These are phyloP conservation scores for Engraulis encrasicolus DNA, from an alignment of 2,113 vertebrate species.

Conservation along the genomic window DNA sequence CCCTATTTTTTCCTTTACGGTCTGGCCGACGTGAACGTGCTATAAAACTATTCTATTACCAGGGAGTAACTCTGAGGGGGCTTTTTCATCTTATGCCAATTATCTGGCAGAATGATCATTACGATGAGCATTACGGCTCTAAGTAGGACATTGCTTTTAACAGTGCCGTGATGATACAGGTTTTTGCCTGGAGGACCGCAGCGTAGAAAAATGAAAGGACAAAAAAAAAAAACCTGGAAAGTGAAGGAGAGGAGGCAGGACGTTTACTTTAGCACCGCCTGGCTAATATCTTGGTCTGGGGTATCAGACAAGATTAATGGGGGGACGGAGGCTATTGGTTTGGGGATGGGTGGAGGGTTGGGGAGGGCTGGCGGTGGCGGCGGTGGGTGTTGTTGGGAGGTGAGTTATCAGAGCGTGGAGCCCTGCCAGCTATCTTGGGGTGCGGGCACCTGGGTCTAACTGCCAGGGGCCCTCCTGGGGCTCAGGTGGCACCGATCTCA, in stretches of 20 bases:
- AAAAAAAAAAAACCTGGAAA: constrained; percentile 8
- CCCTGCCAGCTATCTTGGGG: constrained; percentile 13
- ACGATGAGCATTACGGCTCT: neutral
- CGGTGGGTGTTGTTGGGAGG: too few species aligned
- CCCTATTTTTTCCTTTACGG: neutral
- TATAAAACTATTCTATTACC: neutral
- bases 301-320: neutral
- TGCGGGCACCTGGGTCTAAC: neutral
- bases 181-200: neutral
- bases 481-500: constrained; percentile 14
- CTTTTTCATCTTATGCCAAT: neutral
- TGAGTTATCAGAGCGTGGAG: constrained; percentile 17
- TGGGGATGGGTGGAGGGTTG: neutral
- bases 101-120: neutral
- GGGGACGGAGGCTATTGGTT: neutral
- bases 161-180: neutral
- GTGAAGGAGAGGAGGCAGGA: neutral
- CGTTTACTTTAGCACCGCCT: too few species aligned
- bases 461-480: constrained; percentile 10
- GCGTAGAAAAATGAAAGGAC: too few species aligned
- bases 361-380: neutral
- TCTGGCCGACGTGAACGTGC: neutral
- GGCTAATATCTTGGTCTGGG: neutral
- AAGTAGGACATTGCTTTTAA: constrained; percentile 4
- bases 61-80: neutral